phyloP scores from a whole-genome alignment of 2,797 vertebrate genomes.

The Thunnus albacares region DNA sequence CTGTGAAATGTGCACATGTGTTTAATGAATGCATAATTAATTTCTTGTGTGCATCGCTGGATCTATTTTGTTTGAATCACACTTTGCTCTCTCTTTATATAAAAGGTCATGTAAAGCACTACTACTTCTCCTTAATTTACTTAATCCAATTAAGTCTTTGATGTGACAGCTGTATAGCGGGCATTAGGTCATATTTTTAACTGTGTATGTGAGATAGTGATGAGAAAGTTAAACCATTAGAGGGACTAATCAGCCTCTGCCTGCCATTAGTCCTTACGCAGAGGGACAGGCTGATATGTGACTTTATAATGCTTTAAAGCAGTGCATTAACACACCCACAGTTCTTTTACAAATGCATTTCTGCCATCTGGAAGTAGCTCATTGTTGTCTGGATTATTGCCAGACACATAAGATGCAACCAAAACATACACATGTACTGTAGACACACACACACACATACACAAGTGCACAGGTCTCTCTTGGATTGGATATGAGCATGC shows the following conservation, averaged over 20 bases:
- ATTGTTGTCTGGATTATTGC: not conserved
- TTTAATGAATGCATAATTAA: conserved; percentile 4
- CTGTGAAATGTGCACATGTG: not conserved
- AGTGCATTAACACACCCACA: not conserved
- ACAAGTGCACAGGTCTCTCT: not conserved
- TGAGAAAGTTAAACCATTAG: conserved; percentile 26
- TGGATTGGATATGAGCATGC: not conserved
- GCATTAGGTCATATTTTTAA: not conserved
- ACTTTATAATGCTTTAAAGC: not conserved
- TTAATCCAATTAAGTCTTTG: conserved; percentile 1
- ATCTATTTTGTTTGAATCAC: not conserved
- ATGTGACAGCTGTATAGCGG: conserved; percentile 7
- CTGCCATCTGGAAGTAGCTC: not conserved
- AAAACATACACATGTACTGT: not conserved
- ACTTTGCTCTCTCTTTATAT: not conserved
- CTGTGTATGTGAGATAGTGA: conserved; percentile 4
- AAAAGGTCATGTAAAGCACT: not conserved
- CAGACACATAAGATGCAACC: not conserved
- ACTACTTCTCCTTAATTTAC: not conserved
- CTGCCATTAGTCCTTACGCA: conserved; percentile 6
- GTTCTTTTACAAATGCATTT: conserved; percentile 21
- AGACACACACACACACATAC: not conserved
- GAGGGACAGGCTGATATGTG: conserved; percentile 1
- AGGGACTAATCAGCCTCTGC: conserved; percentile 4
- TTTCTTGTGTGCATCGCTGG: not conserved